Evolutionary conservation across 2,113 vertebrate species (phyloP), one percentile per base, ranked within the genome.

Genomic region (Anguilla japonica): DNA sequence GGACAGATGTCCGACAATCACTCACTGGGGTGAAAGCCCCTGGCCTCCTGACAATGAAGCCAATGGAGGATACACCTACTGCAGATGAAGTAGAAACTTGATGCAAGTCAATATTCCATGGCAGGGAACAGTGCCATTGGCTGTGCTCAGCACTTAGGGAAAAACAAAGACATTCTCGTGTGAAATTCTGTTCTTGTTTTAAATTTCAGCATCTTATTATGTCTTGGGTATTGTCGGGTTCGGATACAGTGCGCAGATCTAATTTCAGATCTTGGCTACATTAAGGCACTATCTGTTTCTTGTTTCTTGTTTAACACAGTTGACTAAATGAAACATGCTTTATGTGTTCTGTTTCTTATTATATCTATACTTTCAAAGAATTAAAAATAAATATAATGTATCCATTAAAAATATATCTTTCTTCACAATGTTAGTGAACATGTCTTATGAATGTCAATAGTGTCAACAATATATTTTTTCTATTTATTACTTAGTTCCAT

Each of bases 1-100:
- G 91, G 84, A 89, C 91, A 91, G 91, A 91, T 90, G 91, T 91
- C 88, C 85, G 63, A 20, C 87, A 83, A 90, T 90, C 82, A 90
- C 67, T 90, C 91, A 91, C 88, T 82, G 63, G 9, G 57, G 14
- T 75, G 83, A 85, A 85, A 43, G 86, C 87, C 83, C 88, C 87
- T 85, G 87, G 84, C 60, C 63, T 84, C 88, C 82, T 90, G 88
- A 88, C 89, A 85, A 83, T 71, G 75, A 63, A 82, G 29, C 83
- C 84, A 86, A 82, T 83, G 60, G 67, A 41, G 71, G 88, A 87
- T 60, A 75, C 81, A 83, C 81, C 85, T 41, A 86, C 34, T 16
- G 79, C 79, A 80, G 79, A 18, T 75, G 26, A 75, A 75, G 71
- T 29, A 75, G 71, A 75, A 75, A 75, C 71, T 34, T 75, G 71